phyloP scores from a whole-genome alignment of 64 coral and sea anemone species.

The Trachythela sp. region DNA sequence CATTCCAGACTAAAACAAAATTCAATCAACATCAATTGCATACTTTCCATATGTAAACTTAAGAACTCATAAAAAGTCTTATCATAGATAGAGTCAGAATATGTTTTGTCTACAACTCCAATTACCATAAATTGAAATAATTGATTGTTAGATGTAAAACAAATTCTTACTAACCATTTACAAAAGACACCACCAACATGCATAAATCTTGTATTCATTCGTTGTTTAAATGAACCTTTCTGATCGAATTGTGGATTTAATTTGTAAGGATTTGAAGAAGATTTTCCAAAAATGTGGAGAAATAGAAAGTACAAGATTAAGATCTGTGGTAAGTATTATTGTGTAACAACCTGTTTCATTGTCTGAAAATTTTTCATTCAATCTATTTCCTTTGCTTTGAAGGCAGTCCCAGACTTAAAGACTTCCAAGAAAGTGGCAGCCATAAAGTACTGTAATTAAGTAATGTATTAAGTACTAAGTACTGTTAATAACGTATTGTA shows the following conservation, averaged over 20 bases:
- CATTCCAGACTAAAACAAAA: too few species aligned
- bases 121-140: too few species aligned
- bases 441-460: constrained; percentile 54
- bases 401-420: constrained; percentile 63
- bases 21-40: too few species aligned
- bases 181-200: too few species aligned
- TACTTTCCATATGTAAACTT: too few species aligned
- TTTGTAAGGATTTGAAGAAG: constrained; percentile 62
- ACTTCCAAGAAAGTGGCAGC: constrained; percentile 72
- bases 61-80: too few species aligned
- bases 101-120: too few species aligned
- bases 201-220: too few species aligned
- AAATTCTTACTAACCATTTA: too few species aligned
- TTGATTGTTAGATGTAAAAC: too few species aligned
- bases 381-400: not conserved
- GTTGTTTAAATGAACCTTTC: not conserved
- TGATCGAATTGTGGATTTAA: not conserved
- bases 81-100: too few species aligned
- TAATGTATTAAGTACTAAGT: not conserved
- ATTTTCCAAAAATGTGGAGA: constrained; percentile 80
- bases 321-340: constrained; percentile 74
- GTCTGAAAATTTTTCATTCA: not conserved
- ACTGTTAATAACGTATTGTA: too few species aligned
- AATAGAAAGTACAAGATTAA: constrained; percentile 78
- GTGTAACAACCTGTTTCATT: not conserved